Conservation (phyloP, 2,113 vertebrate genomes). For the Toxotes chatareus region DNA sequence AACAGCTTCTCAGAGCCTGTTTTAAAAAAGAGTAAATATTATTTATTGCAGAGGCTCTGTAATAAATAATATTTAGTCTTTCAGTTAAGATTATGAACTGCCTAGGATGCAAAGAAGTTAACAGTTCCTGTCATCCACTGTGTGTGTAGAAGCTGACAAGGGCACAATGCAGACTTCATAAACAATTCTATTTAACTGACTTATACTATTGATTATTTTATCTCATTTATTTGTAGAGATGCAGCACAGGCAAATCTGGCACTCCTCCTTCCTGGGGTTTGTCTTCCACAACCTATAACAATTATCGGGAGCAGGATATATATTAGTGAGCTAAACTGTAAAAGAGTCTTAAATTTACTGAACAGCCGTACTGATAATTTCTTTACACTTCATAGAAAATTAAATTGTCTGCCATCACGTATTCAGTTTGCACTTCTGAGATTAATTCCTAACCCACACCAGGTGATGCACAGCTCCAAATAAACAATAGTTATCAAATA, state of each 20-base stretch:
- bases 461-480: constrained; percentile 77
- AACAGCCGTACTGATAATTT: constrained; percentile 33
- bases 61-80: background rate
- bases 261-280: background rate
- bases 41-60: background rate
- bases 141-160: background rate
- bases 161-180: background rate
- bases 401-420: constrained; percentile 28
- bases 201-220: constrained; percentile 21
- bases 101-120: background rate
- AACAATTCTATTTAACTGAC: constrained; percentile 14
- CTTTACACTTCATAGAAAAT: constrained; percentile 45
- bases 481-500: constrained; percentile 84
- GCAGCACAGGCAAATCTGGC: background rate
- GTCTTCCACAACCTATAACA: constrained; percentile 10
- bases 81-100: background rate
- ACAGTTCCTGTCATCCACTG: background rate
- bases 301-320: constrained; percentile 31
- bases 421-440: constrained; percentile 43
- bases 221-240: background rate
- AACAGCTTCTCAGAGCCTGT: background rate
- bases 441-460: constrained; percentile 70
- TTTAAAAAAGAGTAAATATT: background rate
- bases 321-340: constrained; percentile 35
- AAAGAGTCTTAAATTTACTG: constrained; percentile 35